These are phyloP conservation scores for Spinibarbus caldwelli DNA, from an alignment of 2,797 vertebrate genomes.

Conservation along the genomic window DNA sequence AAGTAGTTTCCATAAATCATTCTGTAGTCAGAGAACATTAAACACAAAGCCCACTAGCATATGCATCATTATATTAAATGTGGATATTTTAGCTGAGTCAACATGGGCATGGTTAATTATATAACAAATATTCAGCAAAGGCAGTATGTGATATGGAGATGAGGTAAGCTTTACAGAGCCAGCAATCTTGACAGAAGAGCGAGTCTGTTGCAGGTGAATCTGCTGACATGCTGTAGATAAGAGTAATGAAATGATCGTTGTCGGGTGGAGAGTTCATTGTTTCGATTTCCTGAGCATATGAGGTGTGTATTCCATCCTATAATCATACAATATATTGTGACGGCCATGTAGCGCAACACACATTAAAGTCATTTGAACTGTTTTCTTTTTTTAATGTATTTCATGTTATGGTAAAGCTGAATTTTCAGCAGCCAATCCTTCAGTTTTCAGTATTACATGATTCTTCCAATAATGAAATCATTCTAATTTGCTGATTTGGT, in stretches of 20 bases:
- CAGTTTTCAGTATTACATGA: not conserved
- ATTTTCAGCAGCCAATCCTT: not conserved
- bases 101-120: conserved; percentile 55
- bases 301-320: not conserved
- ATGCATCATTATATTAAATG: conserved; percentile 54
- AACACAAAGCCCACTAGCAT: conserved; percentile 42
- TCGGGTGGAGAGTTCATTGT: conserved; percentile 16
- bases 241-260: conserved; percentile 39
- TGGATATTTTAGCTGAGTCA: conserved; percentile 52
- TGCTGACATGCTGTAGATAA: conserved; percentile 47
- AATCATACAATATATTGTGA: not conserved
- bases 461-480: not conserved
- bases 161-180: conserved; percentile 36
- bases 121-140: conserved; percentile 53
- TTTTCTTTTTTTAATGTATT: not conserved
- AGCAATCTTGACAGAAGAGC: conserved; percentile 16
- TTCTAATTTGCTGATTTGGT: not conserved
- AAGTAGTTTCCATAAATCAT: conserved; percentile 44
- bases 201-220: conserved; percentile 40
- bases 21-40: conserved; percentile 27
- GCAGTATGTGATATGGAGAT: conserved; percentile 45
- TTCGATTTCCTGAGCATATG: conserved; percentile 12
- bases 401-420: not conserved
- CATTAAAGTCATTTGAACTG: not conserved
- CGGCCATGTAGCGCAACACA: not conserved